Percentiles rank a stretch among this genome's conserved stretches.
These are phyloP conservation scores for Sicus ferrugineus DNA, from an alignment of 2,888 invertebrate species.

Conservation along the genomic window DNA sequence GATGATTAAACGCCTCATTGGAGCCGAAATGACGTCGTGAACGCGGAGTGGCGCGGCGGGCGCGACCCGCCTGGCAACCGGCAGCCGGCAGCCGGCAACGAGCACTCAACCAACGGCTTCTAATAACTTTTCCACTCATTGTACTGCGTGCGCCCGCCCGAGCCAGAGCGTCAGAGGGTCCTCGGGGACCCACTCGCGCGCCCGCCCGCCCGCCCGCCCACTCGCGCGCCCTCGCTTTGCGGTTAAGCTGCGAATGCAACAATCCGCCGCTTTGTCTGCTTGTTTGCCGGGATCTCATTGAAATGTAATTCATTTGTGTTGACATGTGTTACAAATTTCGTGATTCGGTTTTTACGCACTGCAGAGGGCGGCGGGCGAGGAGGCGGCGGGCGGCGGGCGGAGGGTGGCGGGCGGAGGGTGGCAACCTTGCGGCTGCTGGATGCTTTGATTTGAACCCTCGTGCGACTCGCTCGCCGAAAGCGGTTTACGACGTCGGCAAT, in stretches of 20 bases:
- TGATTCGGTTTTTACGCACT: constrained; percentile 27
- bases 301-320: constrained; percentile 51
- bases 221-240: constrained; percentile 4
- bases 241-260: constrained; percentile 20
- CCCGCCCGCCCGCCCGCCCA: neutral
- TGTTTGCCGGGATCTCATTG: constrained; percentile 42
- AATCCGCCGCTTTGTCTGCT: constrained; percentile 3
- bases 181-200: neutral
- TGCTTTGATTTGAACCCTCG: constrained; percentile 15
- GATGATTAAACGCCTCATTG: constrained; percentile 34
- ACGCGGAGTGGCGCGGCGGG: constrained; percentile 9
- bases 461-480: neutral
- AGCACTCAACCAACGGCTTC: neutral
- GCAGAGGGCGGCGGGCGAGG: neutral
- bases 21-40: constrained; percentile 27
- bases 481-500: constrained; percentile 35
- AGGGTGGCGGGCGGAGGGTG: constrained; percentile 2
- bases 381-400: neutral
- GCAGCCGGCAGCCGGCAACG: too few relatives aligned
- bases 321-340: constrained; percentile 50
- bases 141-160: neutral
- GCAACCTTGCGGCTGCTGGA: constrained; percentile 29
- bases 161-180: neutral
- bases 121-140: neutral
- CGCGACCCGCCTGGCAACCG: too few relatives aligned